These are phyloP conservation scores for Leptarthrus brevirostris DNA, from an alignment of 2,888 invertebrate genomes.

Conservation along the genomic window DNA sequence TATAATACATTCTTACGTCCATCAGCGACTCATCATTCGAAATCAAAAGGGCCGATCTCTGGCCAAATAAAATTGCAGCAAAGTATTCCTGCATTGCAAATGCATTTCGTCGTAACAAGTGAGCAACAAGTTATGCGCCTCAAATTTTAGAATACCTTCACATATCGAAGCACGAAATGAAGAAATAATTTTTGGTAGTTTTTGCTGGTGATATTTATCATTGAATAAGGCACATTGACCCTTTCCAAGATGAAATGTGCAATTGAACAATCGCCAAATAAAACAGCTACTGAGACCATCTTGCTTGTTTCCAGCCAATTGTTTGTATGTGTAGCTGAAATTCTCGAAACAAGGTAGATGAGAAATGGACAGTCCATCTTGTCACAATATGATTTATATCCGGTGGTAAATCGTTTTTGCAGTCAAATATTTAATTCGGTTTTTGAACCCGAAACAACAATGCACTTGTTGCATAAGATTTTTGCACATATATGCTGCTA, in stretches of 20 bases:
- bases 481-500: no score
- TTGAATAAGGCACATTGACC: conserved; percentile 23
- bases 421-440: neutral
- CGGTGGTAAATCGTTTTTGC: neutral
- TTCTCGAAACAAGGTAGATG: neutral
- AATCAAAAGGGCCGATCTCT: conserved; percentile 39
- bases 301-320: neutral
- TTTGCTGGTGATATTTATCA: conserved; percentile 1
- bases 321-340: neutral
- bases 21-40: conserved; percentile 23
- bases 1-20: conserved; percentile 10
- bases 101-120: neutral
- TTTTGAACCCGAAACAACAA: neutral
- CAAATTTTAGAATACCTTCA: neutral
- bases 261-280: conserved; percentile 9
- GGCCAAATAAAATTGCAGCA: conserved; percentile 38
- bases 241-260: conserved; percentile 18
- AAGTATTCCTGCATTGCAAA: conserved; percentile 33
- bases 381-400: conserved; percentile 30
- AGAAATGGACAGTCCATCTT: conserved; percentile 6
- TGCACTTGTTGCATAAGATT: neutral
- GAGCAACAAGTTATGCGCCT: conserved; percentile 15
- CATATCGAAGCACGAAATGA: conserved; percentile 18
- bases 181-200: conserved; percentile 23
- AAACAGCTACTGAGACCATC: neutral